These are phyloP conservation scores for Glandiceps talaboti DNA, from an alignment of 53 echinoderm and acorn worm genomes.

Conservation along the genomic window DNA sequence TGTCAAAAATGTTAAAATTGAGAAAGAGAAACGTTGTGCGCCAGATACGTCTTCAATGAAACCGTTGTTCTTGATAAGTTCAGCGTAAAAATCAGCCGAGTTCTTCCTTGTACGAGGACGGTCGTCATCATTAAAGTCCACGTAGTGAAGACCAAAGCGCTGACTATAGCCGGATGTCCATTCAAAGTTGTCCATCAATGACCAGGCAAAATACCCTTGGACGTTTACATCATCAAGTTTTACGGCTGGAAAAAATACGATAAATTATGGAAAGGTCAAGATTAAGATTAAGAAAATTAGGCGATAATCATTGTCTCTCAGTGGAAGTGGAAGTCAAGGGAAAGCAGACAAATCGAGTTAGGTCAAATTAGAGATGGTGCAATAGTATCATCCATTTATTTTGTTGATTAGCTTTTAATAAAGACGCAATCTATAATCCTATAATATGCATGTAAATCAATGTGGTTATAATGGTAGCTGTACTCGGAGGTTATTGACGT, in stretches of 20 bases:
- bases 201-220: conserved; percentile 85
- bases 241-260: conserved; percentile 34
- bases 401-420: too few relatives aligned
- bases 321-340: too few relatives aligned
- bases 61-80: neutral
- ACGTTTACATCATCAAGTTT: conserved; percentile 40
- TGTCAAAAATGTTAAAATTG: neutral
- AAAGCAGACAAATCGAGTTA: too few relatives aligned
- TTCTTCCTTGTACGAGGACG: neutral
- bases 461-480: too few relatives aligned
- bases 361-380: too few relatives aligned
- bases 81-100: neutral
- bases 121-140: conserved; percentile 50
- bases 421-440: too few relatives aligned
- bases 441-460: too few relatives aligned
- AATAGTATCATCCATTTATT: too few relatives aligned
- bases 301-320: too few relatives aligned
- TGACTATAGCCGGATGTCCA: conserved; percentile 85
- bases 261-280: too few relatives aligned
- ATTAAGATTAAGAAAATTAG: too few relatives aligned
- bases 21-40: neutral
- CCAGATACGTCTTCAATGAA: neutral
- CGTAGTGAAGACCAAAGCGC: conserved; percentile 85
- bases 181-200: conserved; percentile 91
- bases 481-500: too few relatives aligned